Conservation (phyloP, 2,888 invertebrate genomes). For the Pollenia angustigena region DNA sequence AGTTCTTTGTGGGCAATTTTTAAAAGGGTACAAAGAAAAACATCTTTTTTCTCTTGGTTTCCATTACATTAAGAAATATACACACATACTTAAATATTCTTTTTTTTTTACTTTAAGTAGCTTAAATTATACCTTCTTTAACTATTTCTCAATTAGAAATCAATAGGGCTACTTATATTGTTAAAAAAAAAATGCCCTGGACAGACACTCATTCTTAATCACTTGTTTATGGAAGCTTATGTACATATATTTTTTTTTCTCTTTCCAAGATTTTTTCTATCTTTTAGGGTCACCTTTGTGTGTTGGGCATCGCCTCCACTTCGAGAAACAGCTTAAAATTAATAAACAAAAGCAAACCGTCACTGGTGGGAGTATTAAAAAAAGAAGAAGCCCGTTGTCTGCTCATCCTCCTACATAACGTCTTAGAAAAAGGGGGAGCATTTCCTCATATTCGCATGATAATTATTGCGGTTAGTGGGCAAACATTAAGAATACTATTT, state of each 20-base stretch:
- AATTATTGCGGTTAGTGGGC: slow-evolving; percentile 19
- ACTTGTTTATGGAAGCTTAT: slow-evolving; percentile 50
- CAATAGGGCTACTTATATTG: slow-evolving; percentile 75
- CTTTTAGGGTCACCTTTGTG: slow-evolving; percentile 31
- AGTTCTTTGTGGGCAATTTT: background rate
- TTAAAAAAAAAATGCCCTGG: background rate
- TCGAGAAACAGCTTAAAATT: slow-evolving; percentile 26
- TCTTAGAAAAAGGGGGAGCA: background rate
- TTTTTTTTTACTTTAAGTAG: slow-evolving; percentile 31
- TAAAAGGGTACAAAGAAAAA: background rate
- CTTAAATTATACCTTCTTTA: slow-evolving; percentile 75
- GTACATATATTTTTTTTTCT: background rate
- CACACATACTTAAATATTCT: slow-evolving; percentile 2
- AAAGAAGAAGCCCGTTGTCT: background rate
- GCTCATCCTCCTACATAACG: background rate
- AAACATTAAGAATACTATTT: slow-evolving; percentile 17
- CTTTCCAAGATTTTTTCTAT: background rate
- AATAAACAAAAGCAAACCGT: slow-evolving; percentile 20
- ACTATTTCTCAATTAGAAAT: slow-evolving; percentile 80
- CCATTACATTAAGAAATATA: background rate
- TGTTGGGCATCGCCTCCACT: background rate
- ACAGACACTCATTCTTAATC: slow-evolving; percentile 12
- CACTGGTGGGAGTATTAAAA: slow-evolving; percentile 55
- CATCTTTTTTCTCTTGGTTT: slow-evolving; percentile 6
- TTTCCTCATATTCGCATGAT: background rate